Base-by-base conservation (phyloP, 1,140 invertebrate species). In the Amyelois transitella region DNA sequence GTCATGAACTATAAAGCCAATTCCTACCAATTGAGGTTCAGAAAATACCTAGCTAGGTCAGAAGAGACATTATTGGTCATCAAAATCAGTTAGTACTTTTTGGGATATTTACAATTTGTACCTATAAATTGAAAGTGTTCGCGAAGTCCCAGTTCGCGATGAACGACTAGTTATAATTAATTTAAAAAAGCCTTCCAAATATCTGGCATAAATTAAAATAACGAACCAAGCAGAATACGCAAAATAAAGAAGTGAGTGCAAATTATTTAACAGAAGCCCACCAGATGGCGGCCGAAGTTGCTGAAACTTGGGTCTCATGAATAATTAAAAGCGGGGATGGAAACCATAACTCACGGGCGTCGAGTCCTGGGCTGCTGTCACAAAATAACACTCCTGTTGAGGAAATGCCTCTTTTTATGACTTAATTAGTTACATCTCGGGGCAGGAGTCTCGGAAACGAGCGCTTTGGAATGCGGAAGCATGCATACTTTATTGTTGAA, bases 351-450 rank as follows among this genome's bases (percentile, higher is more conserved):
- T 82, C 72, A 80, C 60, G 64, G 52, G 50, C 61, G 22, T 43
- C 22, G 24, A 20, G 43, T 25, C 47, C 21, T 28, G 48, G 25
- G 47, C 25, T 43, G 58, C 54, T 53, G 45, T 64, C 70, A 73
- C 67, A 67, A 64, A 71, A 69, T 75, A 77, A 66, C 76, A 69
- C 68, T 76, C 72, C 65, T 56, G 66, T 58, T 53, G 55, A 76
- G 69, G 71, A 72, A 81, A 74, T 58, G 66, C 57, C 66, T 66
- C 61, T 77, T 81, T 83, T 83, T 83, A 83, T 70, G 70, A 67
- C 71, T 83, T 81, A 81, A 81, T 83, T 83, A 79, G 80, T 63
- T 65, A 75, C 71, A 79, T 79, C 77, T 74, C 67, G 44, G 52
- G 22, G 47, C 53, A 45, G 25, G 43, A 55, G 56, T 47, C 28